Conservation (phyloP, 2,797 vertebrate genomes). For the Eulemur mongoz region DNA sequence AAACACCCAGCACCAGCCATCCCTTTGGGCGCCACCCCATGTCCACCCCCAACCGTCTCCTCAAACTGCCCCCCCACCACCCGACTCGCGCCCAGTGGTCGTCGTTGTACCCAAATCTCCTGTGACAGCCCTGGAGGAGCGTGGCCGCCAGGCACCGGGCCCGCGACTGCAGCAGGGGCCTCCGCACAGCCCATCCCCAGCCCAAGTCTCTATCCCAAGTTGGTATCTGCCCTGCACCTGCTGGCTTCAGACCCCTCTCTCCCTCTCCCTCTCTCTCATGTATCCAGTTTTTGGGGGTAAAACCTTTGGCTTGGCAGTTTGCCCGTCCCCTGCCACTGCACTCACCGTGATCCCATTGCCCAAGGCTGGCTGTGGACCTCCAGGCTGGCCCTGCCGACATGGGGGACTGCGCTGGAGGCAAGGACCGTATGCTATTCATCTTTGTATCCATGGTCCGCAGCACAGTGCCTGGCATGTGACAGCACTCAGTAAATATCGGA, state of each 20-base stretch:
- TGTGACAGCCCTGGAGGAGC: not conserved
- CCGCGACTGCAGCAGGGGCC: not conserved
- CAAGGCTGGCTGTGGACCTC: not conserved
- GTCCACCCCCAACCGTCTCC: constrained; percentile 12
- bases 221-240: not conserved
- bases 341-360: not conserved
- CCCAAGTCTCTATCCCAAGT: not conserved
- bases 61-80: not conserved
- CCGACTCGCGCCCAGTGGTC: not conserved
- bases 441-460: not conserved
- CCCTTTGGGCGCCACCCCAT: not conserved
- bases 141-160: not conserved
- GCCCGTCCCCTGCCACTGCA: not conserved
- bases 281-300: not conserved
- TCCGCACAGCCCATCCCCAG: not conserved
- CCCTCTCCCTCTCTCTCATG: not conserved
- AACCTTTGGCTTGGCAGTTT: not conserved
- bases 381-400: not conserved
- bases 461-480: not conserved
- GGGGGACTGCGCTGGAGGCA: not conserved
- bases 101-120: not conserved
- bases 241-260: not conserved
- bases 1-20: not conserved
- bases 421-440: not conserved
- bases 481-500: not conserved